Conservation (phyloP, 1,140 invertebrate species). For the Bombus soroeensis region DNA sequence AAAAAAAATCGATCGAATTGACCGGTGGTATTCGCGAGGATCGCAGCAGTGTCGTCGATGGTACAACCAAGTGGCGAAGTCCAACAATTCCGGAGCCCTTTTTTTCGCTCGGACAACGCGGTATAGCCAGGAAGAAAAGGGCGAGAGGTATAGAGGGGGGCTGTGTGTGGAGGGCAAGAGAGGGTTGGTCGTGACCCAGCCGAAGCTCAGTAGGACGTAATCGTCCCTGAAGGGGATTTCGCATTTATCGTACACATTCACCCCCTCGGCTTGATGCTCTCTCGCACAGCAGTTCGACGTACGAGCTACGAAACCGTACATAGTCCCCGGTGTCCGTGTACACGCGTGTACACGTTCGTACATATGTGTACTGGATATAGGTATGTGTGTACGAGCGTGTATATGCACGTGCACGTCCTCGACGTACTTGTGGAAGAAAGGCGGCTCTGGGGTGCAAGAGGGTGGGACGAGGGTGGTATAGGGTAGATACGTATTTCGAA, state of each 20-base stretch:
- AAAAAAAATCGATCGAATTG: conserved; percentile 12
- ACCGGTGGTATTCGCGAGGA: background rate
- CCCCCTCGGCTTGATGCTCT: conserved; percentile 6
- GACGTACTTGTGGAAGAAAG: conserved; percentile 52
- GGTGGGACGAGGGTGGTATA: conserved; percentile 20
- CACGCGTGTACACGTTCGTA: background rate
- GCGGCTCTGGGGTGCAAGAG: background rate
- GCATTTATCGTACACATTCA: conserved; percentile 68
- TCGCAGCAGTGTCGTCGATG: conserved; percentile 9
- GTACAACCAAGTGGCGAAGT: conserved; percentile 28
- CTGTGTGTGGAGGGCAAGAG: background rate
- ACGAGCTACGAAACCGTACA: conserved; percentile 53
- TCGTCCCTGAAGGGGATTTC: conserved; percentile 70
- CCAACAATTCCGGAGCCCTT: conserved; percentile 16
- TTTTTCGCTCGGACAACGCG: conserved; percentile 56
- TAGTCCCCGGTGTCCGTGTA: conserved; percentile 1
- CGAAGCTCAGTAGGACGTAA: conserved; percentile 70
- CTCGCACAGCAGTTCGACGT: conserved; percentile 48
- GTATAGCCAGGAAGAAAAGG: conserved; percentile 26
- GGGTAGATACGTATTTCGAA: conserved; percentile 69
- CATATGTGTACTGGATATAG: background rate
- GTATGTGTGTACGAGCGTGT: background rate
- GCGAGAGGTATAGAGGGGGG: background rate
- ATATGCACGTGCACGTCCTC: background rate
- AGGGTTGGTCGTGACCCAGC: conserved; percentile 56